Base-by-base conservation (phyloP, 2,888 invertebrate species). In the Deilephila porcellus region DNA sequence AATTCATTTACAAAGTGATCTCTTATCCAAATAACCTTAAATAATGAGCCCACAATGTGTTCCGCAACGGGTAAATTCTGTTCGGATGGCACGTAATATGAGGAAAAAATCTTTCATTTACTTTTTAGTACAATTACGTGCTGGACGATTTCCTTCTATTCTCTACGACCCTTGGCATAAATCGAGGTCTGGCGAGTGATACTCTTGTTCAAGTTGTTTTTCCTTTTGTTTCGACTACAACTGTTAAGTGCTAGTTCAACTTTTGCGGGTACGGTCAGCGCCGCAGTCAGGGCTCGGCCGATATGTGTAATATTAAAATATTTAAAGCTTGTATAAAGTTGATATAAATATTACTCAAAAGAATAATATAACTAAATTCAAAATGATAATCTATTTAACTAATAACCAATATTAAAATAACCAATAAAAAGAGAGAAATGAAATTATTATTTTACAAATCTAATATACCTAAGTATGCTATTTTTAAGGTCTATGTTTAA, bases 31-130 rank as follows among this genome's bases (percentile, higher is more conserved):
- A 56, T n/a, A 56, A n/a, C n/a, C 14, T 45, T 2, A 45, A 45
- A 11, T 14, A 45, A 45, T 3, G 11, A 37, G 7, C 14, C 45
- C 45, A 14, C 14, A 45, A 11, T 45, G 45, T 45, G 45, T 56
- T 5, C 14, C 6, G 6, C 3, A 19, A 56, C 52, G 56, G 56
- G 4, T 17, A 17, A n/a, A n/a, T 56, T 56, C 19, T 56, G 5
- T 56, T 5, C n/a, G 4, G n/a, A n/a, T 62, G 11, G 17, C 4
- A 62, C 32, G 3, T 62, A 5, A 3, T 60, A 8, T 8, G 71
- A 56, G 56, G 20, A 71, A 71, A 25, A 71, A 71, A n/a, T 25
- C 71, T 29, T 52, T 11, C 45, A 14, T 59, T 25, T 56, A 56
- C 56, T 56, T n/a, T 56, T 17, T 56, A 56, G 56, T 56, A 56